phyloP scores from a whole-genome alignment of 1,140 invertebrate species.

The Grapholita molesta region DNA sequence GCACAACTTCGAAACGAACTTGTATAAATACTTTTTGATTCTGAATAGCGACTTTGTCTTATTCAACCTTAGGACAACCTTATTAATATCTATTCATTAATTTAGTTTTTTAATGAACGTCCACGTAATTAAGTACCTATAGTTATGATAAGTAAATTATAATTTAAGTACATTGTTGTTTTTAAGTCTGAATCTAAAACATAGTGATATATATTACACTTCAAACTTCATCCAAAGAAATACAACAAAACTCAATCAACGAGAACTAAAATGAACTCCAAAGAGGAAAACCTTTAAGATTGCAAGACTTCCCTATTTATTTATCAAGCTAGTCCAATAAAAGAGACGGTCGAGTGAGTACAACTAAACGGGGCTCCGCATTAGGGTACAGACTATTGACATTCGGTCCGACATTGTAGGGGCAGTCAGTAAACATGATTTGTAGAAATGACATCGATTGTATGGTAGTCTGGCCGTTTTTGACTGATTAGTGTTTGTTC shows the following conservation, averaged over 20 bases:
- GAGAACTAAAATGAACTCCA: neutral
- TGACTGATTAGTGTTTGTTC: conserved; percentile 2
- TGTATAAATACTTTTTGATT: too few species aligned
- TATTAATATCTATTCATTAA: too few species aligned
- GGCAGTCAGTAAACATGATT: conserved; percentile 39
- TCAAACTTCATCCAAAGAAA: neutral
- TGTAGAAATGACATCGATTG: conserved; percentile 27
- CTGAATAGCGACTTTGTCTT: too few species aligned
- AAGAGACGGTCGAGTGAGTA: neutral
- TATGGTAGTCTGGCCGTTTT: neutral
- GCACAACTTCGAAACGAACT: too few species aligned
- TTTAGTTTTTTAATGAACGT: too few species aligned
- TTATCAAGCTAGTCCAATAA: neutral
- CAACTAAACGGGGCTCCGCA: conserved; percentile 22
- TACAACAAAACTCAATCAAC: neutral
- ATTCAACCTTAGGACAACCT: too few species aligned
- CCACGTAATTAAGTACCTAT: too few species aligned
- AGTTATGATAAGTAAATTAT: too few species aligned
- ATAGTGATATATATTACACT: too few species aligned
- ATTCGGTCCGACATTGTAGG: conserved; percentile 27
- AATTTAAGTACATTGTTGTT: too few species aligned
- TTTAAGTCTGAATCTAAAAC: too few species aligned
- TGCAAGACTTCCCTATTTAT: neutral
- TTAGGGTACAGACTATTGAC: conserved; percentile 33
- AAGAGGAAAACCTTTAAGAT: neutral